phyloP scores from a whole-genome alignment of 2,888 invertebrate genomes.

The Lasius platythorax region DNA sequence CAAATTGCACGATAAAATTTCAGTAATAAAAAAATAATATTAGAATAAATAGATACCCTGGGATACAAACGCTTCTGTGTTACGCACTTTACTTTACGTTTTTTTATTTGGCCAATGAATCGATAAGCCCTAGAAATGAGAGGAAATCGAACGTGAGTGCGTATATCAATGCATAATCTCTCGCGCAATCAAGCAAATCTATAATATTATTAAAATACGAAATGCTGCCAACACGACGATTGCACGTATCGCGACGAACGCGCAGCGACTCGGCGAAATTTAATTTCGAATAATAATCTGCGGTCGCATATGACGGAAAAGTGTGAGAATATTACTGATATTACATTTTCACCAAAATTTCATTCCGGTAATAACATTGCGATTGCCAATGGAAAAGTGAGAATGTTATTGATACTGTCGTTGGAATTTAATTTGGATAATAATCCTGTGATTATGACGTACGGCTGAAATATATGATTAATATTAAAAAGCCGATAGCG shows the following conservation, averaged over 20 bases:
- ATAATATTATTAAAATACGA: slow-evolving; percentile 14
- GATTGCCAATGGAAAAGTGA: slow-evolving; percentile 40
- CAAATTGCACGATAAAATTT: background rate
- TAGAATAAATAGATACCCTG: slow-evolving; percentile 9
- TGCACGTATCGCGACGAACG: slow-evolving; percentile 32
- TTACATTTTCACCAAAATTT: slow-evolving; percentile 47
- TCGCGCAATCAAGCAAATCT: slow-evolving; percentile 25
- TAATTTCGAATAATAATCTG: slow-evolving; percentile 51
- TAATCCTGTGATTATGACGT: slow-evolving; percentile 29
- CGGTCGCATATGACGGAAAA: slow-evolving; percentile 40
- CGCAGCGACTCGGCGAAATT: slow-evolving; percentile 28
- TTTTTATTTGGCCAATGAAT: slow-evolving; percentile 11
- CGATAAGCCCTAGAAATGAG: background rate
- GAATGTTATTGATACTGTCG: slow-evolving; percentile 39
- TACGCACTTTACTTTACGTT: background rate
- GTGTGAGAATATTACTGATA: slow-evolving; percentile 41
- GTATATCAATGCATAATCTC: background rate
- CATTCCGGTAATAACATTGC: slow-evolving; percentile 42
- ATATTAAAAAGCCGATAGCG: slow-evolving; percentile 45
- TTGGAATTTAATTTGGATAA: slow-evolving; percentile 52
- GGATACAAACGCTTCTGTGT: no score
- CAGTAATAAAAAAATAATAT: slow-evolving; percentile 26
- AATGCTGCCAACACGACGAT: slow-evolving; percentile 1
- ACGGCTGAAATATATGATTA: slow-evolving; percentile 5
- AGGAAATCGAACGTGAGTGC: background rate